Conservation (phyloP, 2,888 invertebrate species). For the Rhorus exstirpatorius region DNA sequence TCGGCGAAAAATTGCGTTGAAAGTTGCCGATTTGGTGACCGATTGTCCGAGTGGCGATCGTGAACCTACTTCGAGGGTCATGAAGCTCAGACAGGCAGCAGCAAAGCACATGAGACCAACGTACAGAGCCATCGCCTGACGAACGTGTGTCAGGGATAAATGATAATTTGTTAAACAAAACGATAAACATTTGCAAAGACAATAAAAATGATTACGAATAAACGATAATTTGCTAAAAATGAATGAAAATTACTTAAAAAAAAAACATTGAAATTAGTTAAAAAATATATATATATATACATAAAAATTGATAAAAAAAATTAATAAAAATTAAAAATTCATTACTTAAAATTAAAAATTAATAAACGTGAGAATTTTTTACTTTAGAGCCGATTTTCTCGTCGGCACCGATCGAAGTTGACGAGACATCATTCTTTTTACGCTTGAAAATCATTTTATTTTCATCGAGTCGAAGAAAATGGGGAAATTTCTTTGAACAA, state of each 20-base stretch:
- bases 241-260: no score
- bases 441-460: slow-evolving; percentile 64
- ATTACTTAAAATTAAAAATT: not conserved
- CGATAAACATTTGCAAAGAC: no score
- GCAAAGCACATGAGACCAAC: slow-evolving; percentile 75
- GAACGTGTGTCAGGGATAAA: no score
- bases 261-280: no score
- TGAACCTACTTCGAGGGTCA: slow-evolving; percentile 76
- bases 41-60: slow-evolving; percentile 72
- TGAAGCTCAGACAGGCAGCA: slow-evolving; percentile 77
- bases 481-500: not conserved
- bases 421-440: slow-evolving; percentile 53
- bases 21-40: slow-evolving; percentile 74
- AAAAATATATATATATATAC: not conserved
- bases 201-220: no score
- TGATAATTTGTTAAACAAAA: no score
- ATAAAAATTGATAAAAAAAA: not conserved
- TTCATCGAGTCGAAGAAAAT: not conserved
- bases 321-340: not conserved
- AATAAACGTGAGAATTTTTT: slow-evolving; percentile 3
- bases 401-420: slow-evolving; percentile 20
- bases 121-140: slow-evolving; percentile 76
- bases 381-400: slow-evolving; percentile 59
- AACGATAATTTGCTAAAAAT: no score
- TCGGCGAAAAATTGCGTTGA: slow-evolving; percentile 77